These are phyloP conservation scores for Terrapene triunguis DNA, from an alignment of 2,113 vertebrate genomes.

Conservation along the genomic window DNA sequence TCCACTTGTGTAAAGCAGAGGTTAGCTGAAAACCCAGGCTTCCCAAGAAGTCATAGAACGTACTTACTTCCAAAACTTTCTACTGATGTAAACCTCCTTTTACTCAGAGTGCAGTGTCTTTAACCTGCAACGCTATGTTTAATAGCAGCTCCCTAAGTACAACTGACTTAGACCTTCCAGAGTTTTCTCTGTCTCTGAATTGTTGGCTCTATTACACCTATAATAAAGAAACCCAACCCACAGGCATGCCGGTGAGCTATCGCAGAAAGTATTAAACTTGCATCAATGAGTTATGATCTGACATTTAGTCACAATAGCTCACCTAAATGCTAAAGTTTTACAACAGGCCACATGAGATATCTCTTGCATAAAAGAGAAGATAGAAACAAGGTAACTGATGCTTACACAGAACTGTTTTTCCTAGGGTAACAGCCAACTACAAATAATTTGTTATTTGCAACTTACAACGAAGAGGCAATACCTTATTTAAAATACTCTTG, in stretches of 20 bases:
- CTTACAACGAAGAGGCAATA: background rate
- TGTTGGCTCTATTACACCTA: background rate
- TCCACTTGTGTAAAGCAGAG: accelerated
- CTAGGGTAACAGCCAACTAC: background rate
- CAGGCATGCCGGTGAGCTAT: background rate
- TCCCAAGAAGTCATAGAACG: too few relatives aligned
- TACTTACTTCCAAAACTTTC: background rate
- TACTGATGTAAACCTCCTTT: background rate
- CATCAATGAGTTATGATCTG: background rate
- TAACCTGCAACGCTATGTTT: too few relatives aligned
- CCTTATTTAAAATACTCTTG: background rate
- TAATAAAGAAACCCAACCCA: background rate
- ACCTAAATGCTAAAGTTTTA: background rate
- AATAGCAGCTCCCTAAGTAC: background rate
- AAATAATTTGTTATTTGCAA: background rate
- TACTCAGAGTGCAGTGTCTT: too few relatives aligned
- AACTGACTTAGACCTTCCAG: background rate
- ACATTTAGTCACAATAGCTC: background rate
- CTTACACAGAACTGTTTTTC: background rate
- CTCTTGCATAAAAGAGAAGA: background rate
- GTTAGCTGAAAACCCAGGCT: background rate
- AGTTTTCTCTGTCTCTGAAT: background rate
- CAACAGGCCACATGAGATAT: background rate
- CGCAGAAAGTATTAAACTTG: background rate
- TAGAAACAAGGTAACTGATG: background rate